Evolutionary conservation across 1,140 invertebrate species (phyloP).

Genomic region (Microplitis demolitor): DNA sequence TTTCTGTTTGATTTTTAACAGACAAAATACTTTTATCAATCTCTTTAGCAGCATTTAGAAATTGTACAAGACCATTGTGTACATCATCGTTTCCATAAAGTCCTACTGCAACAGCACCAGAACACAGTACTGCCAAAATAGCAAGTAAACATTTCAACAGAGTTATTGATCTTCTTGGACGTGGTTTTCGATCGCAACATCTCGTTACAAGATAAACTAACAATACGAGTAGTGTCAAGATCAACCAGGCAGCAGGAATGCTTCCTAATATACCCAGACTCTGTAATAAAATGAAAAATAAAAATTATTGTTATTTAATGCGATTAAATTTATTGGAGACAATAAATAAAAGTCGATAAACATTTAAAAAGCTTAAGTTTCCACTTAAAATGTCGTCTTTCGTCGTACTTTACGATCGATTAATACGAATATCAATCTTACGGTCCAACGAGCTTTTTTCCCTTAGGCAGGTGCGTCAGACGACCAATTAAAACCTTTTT

Average conservation of each 20-base stretch:
- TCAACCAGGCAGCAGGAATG: slow-evolving; percentile 87
- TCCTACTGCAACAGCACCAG: slow-evolving; percentile 77
- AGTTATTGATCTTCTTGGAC: slow-evolving; percentile 82
- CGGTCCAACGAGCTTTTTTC: neutral
- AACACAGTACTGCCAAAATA: slow-evolving; percentile 82
- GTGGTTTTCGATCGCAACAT: slow-evolving; percentile 90
- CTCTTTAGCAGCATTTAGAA: slow-evolving; percentile 76
- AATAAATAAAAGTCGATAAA: neutral
- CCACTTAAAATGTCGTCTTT: neutral
- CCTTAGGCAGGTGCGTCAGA: slow-evolving; percentile 1
- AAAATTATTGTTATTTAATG: no score
- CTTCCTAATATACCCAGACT: slow-evolving; percentile 89
- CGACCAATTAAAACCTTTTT: slow-evolving; percentile 1
- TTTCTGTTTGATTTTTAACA: slow-evolving; percentile 75
- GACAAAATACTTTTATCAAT: slow-evolving; percentile 76
- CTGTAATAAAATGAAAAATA: slow-evolving; percentile 62
- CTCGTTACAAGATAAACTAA: slow-evolving; percentile 89
- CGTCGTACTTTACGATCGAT: neutral
- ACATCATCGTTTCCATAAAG: slow-evolving; percentile 94
- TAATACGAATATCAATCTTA: slow-evolving; percentile 5
- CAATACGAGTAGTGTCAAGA: slow-evolving; percentile 84
- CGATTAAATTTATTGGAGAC: no score
- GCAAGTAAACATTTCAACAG: slow-evolving; percentile 83
- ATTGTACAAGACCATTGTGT: slow-evolving; percentile 84
- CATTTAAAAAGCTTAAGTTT: neutral